A percentile compares a stretch with the other conserved stretches of the same genome.
Evolutionary conservation across 1,140 invertebrate genomes (phyloP).

Genomic region (Periplaneta americana): DNA sequence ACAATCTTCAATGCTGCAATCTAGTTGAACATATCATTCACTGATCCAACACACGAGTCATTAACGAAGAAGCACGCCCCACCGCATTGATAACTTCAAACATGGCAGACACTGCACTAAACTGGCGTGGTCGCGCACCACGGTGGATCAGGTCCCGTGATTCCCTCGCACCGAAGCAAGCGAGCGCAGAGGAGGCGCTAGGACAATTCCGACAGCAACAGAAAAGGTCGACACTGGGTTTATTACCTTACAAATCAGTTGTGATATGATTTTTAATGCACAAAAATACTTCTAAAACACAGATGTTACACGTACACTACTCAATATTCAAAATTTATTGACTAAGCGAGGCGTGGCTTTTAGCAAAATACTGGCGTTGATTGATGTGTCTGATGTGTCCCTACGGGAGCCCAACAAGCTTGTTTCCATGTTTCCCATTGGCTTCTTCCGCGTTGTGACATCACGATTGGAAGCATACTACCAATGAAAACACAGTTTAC

Average conservation of each 20-base stretch:
- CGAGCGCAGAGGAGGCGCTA: conserved; percentile 7
- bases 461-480: conserved; percentile 7
- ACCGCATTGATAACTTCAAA: conserved; percentile 16
- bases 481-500: conserved; percentile 19
- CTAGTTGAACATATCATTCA: conserved; percentile 17
- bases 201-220: background rate
- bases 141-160: conserved; percentile 12
- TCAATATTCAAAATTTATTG: conserved; percentile 22
- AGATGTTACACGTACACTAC: conserved; percentile 14
- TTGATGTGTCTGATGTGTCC: conserved; percentile 21
- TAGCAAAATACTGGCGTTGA: conserved; percentile 22
- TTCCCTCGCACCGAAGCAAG: conserved; percentile 7
- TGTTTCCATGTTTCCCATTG: conserved; percentile 15
- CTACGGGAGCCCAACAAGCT: conserved; percentile 7
- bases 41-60: conserved; percentile 14
- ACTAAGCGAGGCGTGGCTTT: conserved; percentile 22
- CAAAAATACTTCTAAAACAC: conserved; percentile 6
- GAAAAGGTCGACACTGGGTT: background rate
- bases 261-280: background rate
- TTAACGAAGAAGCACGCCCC: conserved; percentile 20
- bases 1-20: conserved; percentile 6
- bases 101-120: conserved; percentile 21
- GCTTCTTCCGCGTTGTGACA: conserved; percentile 17
- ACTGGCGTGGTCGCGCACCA: conserved; percentile 19
- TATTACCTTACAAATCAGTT: background rate